These are phyloP conservation scores for Euphonia xanthogaster DNA, from an alignment of 2,797 vertebrate species.

Conservation along the genomic window DNA sequence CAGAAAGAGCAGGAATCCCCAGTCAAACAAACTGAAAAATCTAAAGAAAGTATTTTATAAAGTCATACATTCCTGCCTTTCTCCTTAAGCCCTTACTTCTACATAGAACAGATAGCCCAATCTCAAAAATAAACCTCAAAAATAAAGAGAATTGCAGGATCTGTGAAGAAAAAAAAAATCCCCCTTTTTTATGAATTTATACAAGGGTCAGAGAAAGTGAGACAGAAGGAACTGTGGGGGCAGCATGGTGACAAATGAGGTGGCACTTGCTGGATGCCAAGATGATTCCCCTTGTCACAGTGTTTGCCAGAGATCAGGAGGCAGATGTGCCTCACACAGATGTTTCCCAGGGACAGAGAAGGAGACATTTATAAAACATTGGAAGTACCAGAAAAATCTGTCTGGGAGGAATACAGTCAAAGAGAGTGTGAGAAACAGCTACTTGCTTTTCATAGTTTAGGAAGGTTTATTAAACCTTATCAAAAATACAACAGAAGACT, in stretches of 20 bases:
- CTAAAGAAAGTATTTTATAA: not conserved
- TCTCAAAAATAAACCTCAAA: not conserved
- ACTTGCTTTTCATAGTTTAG: too few species aligned
- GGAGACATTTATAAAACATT: not conserved
- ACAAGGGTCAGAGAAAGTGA: not conserved
- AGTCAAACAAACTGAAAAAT: not conserved
- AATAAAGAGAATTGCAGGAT: not conserved
- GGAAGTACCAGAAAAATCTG: not conserved
- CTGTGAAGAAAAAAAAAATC: not conserved
- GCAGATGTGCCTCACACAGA: not conserved
- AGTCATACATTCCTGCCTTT: not conserved
- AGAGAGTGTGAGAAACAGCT: not conserved
- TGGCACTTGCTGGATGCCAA: not conserved
- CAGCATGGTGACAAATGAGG: not conserved
- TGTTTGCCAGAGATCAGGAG: not conserved
- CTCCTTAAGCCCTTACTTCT: not conserved
- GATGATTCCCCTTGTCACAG: not conserved
- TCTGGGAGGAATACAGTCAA: not conserved
- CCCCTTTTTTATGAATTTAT: not conserved
- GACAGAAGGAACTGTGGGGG: not conserved
- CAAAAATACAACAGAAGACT: too few species aligned
- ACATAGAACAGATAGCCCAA: not conserved
- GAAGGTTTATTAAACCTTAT: too few species aligned
- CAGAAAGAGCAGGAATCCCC: not conserved
- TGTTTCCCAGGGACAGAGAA: not conserved